These are phyloP conservation scores for Linepithema humile DNA, from an alignment of 1,140 invertebrate species.

Conservation along the genomic window DNA sequence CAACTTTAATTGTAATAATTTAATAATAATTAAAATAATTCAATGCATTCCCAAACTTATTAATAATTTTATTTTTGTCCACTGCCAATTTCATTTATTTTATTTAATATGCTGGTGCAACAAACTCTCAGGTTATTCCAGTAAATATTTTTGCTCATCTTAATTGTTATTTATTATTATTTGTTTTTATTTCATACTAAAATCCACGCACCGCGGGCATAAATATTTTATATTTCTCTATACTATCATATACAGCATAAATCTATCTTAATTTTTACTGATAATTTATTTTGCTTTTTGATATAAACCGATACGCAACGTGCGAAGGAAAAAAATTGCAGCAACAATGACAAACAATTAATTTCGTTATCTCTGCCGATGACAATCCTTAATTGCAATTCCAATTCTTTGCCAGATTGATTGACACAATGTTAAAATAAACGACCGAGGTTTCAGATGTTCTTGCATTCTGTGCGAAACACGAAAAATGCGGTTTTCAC, in stretches of 20 bases:
- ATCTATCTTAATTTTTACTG: background rate
- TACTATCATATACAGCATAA: background rate
- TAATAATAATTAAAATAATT: too few relatives aligned
- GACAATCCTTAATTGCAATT: background rate
- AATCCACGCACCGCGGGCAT: background rate
- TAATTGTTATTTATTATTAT: too few relatives aligned
- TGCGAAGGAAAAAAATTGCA: background rate
- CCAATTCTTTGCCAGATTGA: background rate
- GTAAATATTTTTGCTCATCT: too few relatives aligned
- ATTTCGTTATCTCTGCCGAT: background rate
- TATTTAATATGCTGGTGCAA: too few relatives aligned
- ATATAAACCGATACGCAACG: background rate
- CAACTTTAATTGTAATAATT: too few relatives aligned
- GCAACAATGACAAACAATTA: slow-evolving; percentile 4
- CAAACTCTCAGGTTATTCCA: too few relatives aligned
- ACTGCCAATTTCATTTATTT: too few relatives aligned
- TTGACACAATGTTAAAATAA: background rate
- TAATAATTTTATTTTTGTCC: too few relatives aligned
- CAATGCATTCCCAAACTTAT: too few relatives aligned
- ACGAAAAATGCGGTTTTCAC: background rate
- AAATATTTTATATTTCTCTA: background rate
- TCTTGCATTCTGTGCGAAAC: background rate
- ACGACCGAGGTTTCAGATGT: background rate
- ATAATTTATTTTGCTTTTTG: too few relatives aligned
- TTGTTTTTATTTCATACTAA: too few relatives aligned